Percentiles rank a stretch among this genome's conserved stretches.
These are phyloP conservation scores for Delphinus delphis DNA, from an alignment of 2,113 vertebrate genomes.

Conservation along the genomic window DNA sequence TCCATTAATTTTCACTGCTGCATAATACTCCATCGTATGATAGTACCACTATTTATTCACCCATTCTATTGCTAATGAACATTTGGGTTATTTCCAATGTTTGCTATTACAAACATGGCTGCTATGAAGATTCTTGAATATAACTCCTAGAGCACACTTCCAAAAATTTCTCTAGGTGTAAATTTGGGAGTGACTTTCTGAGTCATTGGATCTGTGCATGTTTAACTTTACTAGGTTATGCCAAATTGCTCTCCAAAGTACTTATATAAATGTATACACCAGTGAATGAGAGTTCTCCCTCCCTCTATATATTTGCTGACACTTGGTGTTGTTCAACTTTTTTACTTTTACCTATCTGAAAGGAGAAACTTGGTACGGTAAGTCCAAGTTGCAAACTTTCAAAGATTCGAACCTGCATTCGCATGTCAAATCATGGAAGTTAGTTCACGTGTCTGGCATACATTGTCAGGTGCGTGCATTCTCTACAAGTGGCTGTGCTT, in stretches of 20 bases:
- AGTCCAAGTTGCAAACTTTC: no score
- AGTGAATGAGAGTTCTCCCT: neutral
- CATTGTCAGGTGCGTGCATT: no score
- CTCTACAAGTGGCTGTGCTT: no score
- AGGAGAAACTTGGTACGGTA: neutral
- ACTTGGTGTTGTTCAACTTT: neutral
- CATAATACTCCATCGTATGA: neutral
- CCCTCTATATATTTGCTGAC: neutral
- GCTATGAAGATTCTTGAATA: neutral
- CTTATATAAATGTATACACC: neutral
- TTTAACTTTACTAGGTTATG: neutral
- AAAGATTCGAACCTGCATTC: no score
- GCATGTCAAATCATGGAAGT: no score
- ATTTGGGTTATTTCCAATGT: neutral
- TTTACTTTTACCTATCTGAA: neutral
- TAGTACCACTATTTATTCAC: neutral
- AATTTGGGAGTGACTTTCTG: neutral
- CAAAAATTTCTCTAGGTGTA: neutral
- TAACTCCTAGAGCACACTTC: neutral
- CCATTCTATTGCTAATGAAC: no score
- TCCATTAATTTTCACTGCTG: neutral
- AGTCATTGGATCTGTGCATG: neutral
- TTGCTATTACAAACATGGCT: neutral
- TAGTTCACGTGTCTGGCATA: no score
- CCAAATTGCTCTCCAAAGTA: neutral